phyloP scores from a whole-genome alignment of 2,888 invertebrate species.

The Brenthis daphne region DNA sequence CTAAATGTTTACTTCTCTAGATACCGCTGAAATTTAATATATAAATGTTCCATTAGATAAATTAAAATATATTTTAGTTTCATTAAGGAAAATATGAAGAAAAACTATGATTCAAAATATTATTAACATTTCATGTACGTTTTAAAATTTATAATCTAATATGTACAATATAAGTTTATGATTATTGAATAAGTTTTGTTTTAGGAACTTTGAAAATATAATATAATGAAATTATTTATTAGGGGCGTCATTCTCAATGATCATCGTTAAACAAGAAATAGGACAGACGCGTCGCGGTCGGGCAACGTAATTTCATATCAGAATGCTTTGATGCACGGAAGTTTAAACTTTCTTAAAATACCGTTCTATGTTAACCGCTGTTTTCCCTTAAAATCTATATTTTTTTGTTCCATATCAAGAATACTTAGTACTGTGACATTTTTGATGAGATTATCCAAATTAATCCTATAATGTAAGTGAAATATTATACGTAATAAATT shows the following conservation, averaged over 20 bases:
- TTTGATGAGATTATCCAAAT: too few species aligned
- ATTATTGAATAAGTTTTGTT: too few species aligned
- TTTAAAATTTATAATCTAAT: background rate
- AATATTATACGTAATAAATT: too few species aligned
- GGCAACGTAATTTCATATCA: slow-evolving; percentile 40
- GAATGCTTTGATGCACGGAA: slow-evolving; percentile 44
- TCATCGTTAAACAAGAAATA: slow-evolving; percentile 39
- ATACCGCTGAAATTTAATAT: slow-evolving; percentile 51
- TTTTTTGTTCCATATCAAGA: background rate
- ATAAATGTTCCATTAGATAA: slow-evolving; percentile 11
- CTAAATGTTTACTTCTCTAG: slow-evolving; percentile 52
- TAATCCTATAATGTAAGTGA: too few species aligned
- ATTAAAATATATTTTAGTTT: background rate
- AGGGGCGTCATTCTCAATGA: slow-evolving; percentile 29
- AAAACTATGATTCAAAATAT: slow-evolving; percentile 5
- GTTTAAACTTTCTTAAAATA: slow-evolving; percentile 39
- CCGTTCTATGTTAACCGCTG: slow-evolving; percentile 21
- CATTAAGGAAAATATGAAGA: background rate
- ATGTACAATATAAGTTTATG: too few species aligned
- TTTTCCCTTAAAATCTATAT: slow-evolving; percentile 12
- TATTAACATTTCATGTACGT: background rate
- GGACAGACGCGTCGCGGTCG: slow-evolving; percentile 30
- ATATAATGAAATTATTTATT: slow-evolving; percentile 21
- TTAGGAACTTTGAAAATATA: background rate
- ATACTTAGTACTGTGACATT: background rate